phyloP scores from a whole-genome alignment of 1,140 invertebrate genomes.

The Hermetia illucens region DNA sequence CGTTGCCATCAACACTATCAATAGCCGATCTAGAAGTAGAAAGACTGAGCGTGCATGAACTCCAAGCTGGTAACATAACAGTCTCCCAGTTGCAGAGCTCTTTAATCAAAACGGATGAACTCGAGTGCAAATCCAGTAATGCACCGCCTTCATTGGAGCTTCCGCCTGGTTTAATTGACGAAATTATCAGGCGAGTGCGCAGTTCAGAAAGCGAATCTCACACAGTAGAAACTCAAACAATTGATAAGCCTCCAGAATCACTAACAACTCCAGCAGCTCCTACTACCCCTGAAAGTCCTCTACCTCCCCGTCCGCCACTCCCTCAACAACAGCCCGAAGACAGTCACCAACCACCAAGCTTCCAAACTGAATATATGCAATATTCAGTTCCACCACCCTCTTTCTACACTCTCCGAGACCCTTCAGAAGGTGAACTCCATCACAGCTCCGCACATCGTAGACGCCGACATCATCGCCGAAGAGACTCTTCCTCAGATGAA shows the following conservation, averaged over 20 bases:
- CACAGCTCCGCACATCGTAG: constrained; percentile 9
- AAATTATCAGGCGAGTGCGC: constrained; percentile 35
- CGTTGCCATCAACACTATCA: constrained; percentile 39
- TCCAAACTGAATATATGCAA: constrained; percentile 38
- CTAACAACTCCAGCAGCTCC: constrained; percentile 21
- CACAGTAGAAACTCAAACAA: constrained; percentile 21
- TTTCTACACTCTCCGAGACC: constrained; percentile 31
- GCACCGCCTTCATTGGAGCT: constrained; percentile 48
- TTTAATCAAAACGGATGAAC: constrained; percentile 39
- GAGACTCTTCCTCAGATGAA: constrained; percentile 37
- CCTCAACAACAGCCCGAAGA: constrained; percentile 34
- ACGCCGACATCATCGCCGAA: constrained; percentile 28
- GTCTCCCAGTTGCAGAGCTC: constrained; percentile 65
- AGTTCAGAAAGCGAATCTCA: constrained; percentile 13
- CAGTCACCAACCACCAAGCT: no score
- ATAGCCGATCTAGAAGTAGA: constrained; percentile 63
- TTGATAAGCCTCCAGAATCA: constrained; percentile 15
- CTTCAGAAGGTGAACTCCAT: constrained; percentile 23
- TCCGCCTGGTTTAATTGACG: constrained; percentile 43
- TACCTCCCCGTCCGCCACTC: constrained; percentile 38
- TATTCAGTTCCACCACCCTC: constrained; percentile 28
- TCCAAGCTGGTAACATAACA: constrained; percentile 59
- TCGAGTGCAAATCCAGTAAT: constrained; percentile 42
- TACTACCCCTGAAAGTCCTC: constrained; percentile 18
- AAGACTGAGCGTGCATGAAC: constrained; percentile 53